A percentile compares a stretch with the other conserved stretches of the same genome.
Evolutionary conservation across 2,113 vertebrate species (phyloP).

Genomic region (Camelus bactrianus): DNA sequence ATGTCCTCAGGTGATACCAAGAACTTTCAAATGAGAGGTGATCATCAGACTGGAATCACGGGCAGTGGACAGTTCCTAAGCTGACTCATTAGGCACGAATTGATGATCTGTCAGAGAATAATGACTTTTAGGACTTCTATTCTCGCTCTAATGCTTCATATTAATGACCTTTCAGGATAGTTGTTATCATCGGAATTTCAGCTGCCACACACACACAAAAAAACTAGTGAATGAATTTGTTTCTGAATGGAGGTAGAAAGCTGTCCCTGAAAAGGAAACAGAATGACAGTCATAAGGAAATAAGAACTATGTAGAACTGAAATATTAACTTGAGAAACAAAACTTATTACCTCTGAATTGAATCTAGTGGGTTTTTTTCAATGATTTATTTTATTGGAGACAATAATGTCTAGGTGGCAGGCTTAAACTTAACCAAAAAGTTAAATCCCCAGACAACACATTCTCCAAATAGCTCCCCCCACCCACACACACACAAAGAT

Average conservation of each 20-base stretch:
- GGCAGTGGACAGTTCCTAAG: not conserved
- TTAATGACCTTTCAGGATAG: conserved; percentile 42
- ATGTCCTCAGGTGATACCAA: not conserved
- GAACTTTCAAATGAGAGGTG: not conserved
- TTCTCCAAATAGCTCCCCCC: not conserved
- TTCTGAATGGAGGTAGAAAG: conserved; percentile 47
- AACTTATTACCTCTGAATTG: conserved; percentile 29
- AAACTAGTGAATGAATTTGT: not conserved
- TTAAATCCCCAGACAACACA: not conserved
- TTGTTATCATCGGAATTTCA: not conserved
- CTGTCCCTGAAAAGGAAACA: not conserved
- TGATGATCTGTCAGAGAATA: conserved; percentile 58
- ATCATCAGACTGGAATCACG: not conserved
- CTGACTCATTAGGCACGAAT: conserved; percentile 36
- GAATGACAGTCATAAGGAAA: conserved; percentile 21
- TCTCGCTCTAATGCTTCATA: not conserved
- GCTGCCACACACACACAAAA: not conserved
- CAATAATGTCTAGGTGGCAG: not conserved
- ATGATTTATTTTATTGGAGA: conserved; percentile 30
- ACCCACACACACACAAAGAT: not conserved
- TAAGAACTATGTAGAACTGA: conserved; percentile 31
- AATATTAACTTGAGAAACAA: conserved; percentile 25
- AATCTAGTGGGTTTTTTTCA: not conserved
- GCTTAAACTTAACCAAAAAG: not conserved
- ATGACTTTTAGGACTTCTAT: conserved; percentile 49